phyloP scores from a whole-genome alignment of 2,888 invertebrate species.

The Eupsilia transversa region DNA sequence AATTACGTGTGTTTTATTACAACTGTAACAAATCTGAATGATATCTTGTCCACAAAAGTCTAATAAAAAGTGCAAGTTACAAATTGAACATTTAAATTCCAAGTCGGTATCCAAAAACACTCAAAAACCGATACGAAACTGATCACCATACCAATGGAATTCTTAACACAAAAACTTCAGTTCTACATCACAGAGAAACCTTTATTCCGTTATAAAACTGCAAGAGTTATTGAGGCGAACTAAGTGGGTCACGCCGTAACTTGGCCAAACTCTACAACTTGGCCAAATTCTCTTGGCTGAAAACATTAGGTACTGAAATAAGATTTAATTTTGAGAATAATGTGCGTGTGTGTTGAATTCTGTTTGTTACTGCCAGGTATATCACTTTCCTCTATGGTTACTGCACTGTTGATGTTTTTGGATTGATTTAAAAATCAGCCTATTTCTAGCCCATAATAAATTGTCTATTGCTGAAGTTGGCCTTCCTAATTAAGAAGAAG shows the following conservation, averaged over 20 bases:
- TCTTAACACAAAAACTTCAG: slow-evolving; percentile 32
- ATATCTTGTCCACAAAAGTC: too few species aligned
- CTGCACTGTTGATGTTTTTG: neutral
- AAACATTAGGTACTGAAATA: slow-evolving; percentile 22
- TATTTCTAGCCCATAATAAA: neutral
- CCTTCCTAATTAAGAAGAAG: too few species aligned
- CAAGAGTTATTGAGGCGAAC: slow-evolving; percentile 40
- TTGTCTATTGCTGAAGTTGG: too few species aligned
- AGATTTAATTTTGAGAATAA: slow-evolving; percentile 14
- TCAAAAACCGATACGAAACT: slow-evolving; percentile 22
- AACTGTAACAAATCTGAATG: too few species aligned
- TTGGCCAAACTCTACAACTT: slow-evolving; percentile 53
- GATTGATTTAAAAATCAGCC: neutral
- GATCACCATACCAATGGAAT: slow-evolving; percentile 23
- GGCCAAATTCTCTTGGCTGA: slow-evolving; percentile 19
- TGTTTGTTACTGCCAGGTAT: neutral
- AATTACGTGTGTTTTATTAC: too few species aligned
- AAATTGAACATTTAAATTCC: neutral
- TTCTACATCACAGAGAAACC: slow-evolving; percentile 36
- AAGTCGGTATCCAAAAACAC: neutral
- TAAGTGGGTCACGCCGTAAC: slow-evolving; percentile 33
- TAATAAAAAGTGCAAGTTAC: too few species aligned
- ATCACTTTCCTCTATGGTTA: too few species aligned
- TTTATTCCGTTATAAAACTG: slow-evolving; percentile 35
- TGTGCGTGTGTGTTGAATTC: slow-evolving; percentile 7